A percentile compares a stretch with the other conserved stretches of the same genome.
These are phyloP conservation scores for Tinamus major DNA, from an alignment of 2,797 vertebrate species.

Conservation along the genomic window DNA sequence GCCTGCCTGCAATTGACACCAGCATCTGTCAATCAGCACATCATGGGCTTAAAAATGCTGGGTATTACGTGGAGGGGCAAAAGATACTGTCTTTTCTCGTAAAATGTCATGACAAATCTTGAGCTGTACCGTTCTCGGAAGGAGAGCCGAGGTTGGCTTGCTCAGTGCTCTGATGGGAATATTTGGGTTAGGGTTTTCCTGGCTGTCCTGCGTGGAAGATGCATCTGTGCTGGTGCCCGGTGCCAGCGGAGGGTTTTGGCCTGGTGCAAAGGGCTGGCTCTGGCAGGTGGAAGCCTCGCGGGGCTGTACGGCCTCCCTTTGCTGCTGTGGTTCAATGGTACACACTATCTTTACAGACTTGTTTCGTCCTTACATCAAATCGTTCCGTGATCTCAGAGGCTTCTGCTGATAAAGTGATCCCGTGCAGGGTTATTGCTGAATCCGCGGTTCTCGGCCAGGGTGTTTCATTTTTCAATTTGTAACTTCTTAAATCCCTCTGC, in stretches of 20 bases:
- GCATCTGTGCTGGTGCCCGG: neutral
- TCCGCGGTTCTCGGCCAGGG: constrained; percentile 16
- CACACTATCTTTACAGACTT: neutral
- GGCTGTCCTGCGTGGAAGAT: neutral
- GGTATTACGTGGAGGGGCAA: neutral
- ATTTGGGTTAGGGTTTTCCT: neutral
- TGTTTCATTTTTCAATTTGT: neutral
- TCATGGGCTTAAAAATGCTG: neutral
- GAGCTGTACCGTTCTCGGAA: neutral
- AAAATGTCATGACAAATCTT: neutral
- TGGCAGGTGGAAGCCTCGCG: no score
- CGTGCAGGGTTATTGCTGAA: neutral
- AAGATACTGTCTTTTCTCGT: neutral
- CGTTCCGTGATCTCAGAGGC: neutral
- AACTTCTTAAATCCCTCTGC: constrained; percentile 25
- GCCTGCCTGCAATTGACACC: accelerated
- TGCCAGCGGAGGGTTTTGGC: neutral
- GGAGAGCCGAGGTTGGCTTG: neutral
- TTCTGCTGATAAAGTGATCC: neutral
- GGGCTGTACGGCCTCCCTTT: neutral
- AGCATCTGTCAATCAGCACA: neutral
- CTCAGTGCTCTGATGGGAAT: neutral
- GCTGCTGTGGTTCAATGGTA: neutral
- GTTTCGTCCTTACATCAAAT: neutral
- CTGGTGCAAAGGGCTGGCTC: no score